Evolutionary conservation across 2,113 vertebrate species (phyloP).

Genomic region (Megaceryle torquata): DNA sequence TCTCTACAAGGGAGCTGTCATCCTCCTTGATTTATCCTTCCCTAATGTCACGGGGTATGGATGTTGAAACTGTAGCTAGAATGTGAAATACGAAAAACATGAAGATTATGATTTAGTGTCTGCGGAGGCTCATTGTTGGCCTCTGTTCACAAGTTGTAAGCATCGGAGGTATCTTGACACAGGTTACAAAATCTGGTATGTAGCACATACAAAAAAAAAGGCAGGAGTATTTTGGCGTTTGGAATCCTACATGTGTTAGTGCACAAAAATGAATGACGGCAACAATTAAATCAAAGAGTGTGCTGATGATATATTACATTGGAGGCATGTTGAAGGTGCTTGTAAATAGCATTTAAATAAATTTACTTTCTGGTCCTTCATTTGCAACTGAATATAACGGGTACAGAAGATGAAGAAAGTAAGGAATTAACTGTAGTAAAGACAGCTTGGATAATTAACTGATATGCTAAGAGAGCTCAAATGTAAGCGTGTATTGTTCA

Average conservation of each 20-base stretch:
- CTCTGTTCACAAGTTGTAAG: conserved; percentile 68
- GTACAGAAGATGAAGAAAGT: neutral
- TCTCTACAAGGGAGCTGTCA: conserved; percentile 89
- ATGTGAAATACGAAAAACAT: conserved; percentile 88
- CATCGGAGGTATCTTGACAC: conserved; percentile 53
- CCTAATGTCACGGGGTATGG: conserved; percentile 86
- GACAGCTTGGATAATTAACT: neutral
- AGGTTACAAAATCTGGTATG: conserved; percentile 65
- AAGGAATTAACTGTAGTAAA: neutral
- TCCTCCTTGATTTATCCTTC: conserved; percentile 86
- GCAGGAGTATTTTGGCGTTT: conserved; percentile 16
- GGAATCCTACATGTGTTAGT: conserved; percentile 4
- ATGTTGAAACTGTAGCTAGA: conserved; percentile 89
- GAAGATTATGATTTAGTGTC: conserved; percentile 87
- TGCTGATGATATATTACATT: neutral
- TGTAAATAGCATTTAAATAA: conserved; percentile 16
- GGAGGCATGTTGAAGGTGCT: neutral
- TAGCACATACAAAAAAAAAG: conserved; percentile 7
- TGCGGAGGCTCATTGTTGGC: conserved; percentile 80
- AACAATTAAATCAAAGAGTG: conserved; percentile 31
- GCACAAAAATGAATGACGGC: conserved; percentile 31
- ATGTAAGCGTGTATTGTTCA: neutral
- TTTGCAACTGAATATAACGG: conserved; percentile 37
- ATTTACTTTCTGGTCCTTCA: conserved; percentile 31
- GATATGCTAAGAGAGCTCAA: neutral